A percentile compares a stretch with the other conserved stretches of the same genome.
Conservation (phyloP, 2,888 invertebrate species). For the Rhamnusium bicolor region DNA sequence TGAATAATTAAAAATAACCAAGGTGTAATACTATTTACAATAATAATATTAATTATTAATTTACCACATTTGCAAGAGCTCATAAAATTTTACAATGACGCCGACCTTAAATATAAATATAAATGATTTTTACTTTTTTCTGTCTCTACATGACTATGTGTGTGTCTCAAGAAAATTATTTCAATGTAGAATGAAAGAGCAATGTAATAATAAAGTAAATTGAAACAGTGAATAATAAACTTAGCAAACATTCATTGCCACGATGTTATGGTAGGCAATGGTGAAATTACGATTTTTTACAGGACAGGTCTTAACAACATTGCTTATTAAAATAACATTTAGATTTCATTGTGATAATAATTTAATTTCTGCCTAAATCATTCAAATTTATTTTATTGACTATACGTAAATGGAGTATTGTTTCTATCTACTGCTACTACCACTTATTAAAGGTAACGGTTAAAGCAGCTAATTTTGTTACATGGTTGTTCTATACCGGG, state of each 20-base stretch:
- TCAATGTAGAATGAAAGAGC: slow-evolving; percentile 8
- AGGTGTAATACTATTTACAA: slow-evolving; percentile 47
- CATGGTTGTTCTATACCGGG: too few species aligned
- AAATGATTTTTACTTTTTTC: slow-evolving; percentile 46
- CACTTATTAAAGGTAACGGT: neutral
- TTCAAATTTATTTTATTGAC: neutral
- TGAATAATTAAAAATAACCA: slow-evolving; percentile 25
- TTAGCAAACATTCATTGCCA: slow-evolving; percentile 24
- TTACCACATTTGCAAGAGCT: slow-evolving; percentile 47
- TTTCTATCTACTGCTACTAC: neutral
- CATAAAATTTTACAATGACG: slow-evolving; percentile 55
- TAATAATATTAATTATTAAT: slow-evolving; percentile 47
- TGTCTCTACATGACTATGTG: slow-evolving; percentile 20
- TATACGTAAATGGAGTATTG: neutral
- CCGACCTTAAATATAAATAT: slow-evolving; percentile 53
- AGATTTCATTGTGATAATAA: neutral
- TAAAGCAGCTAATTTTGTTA: neutral
- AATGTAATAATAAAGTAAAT: slow-evolving; percentile 10
- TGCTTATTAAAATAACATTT: neutral
- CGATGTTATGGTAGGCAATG: slow-evolving; percentile 25
- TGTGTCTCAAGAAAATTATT: slow-evolving; percentile 18
- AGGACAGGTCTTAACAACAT: slow-evolving; percentile 13
- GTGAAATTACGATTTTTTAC: slow-evolving; percentile 18
- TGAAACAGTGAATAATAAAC: slow-evolving; percentile 15
- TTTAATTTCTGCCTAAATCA: neutral